Conservation (phyloP, 2,797 vertebrate species). For the Heliangelus exortis region DNA sequence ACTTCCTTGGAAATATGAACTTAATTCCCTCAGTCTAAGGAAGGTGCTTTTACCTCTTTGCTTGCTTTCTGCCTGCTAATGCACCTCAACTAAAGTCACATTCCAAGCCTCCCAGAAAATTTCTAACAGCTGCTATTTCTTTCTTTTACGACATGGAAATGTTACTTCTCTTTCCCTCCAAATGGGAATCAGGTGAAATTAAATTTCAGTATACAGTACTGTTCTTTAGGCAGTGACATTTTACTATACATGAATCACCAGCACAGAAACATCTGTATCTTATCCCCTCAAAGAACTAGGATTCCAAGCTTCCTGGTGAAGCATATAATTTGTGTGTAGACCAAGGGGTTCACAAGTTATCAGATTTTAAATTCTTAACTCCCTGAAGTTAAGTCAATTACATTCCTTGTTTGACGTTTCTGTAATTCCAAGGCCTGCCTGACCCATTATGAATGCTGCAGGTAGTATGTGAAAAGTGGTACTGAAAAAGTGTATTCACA, state of each 20-base stretch:
- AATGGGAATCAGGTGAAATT: conserved; percentile 42
- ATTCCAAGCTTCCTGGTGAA: conserved; percentile 24
- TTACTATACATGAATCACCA: conserved; percentile 15
- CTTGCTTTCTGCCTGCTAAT: not conserved
- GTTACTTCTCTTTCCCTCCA: not conserved
- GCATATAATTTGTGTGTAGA: not conserved
- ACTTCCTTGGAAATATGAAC: not conserved
- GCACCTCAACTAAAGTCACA: not conserved
- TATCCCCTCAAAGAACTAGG: conserved; percentile 4
- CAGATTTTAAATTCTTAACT: not conserved
- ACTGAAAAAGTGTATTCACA: not conserved
- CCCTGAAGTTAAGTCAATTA: not conserved
- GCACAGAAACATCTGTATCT: conserved; percentile 41
- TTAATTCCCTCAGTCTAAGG: not conserved
- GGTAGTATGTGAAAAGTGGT: not conserved
- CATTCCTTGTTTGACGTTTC: not conserved
- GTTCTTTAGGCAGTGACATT: conserved; percentile 21
- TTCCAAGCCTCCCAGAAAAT: conserved; percentile 5
- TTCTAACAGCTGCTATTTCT: conserved; percentile 22
- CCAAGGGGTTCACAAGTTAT: not conserved
- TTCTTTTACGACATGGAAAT: not conserved
- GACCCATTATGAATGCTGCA: not conserved
- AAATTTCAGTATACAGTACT: not conserved
- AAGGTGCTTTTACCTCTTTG: not conserved
- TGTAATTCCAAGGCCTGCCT: not conserved